Evolutionary conservation across 2,113 vertebrate species (phyloP).

Genomic region (Poecile atricapillus): DNA sequence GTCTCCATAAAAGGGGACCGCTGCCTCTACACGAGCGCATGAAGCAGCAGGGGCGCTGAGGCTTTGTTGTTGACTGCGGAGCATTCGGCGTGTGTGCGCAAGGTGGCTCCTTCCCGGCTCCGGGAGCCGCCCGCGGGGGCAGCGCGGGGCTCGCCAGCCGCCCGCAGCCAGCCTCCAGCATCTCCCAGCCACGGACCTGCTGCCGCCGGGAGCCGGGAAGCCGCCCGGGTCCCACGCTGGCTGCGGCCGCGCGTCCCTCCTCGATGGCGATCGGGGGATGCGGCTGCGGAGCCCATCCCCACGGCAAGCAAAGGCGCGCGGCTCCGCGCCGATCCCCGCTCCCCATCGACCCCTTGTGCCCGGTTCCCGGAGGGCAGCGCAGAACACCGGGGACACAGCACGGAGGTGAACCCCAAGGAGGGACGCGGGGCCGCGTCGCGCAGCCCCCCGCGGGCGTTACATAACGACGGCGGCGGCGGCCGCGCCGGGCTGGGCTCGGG

Average conservation of each 20-base stretch:
- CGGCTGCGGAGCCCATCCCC: background rate
- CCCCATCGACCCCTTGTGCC: too few species aligned
- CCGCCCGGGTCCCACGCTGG: background rate
- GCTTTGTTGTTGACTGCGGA: background rate
- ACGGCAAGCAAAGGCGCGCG: too few species aligned
- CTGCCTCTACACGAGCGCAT: background rate
- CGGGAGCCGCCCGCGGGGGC: background rate
- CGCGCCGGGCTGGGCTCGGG: background rate
- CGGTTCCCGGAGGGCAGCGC: too few species aligned
- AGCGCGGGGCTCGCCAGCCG: background rate
- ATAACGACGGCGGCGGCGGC: background rate
- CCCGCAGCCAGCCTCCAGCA: background rate
- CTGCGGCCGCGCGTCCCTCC: background rate
- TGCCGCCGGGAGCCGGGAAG: background rate
- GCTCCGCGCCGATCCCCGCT: background rate
- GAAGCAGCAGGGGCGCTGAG: background rate
- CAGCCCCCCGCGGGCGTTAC: background rate
- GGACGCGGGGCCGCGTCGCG: background rate
- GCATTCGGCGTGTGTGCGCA: background rate
- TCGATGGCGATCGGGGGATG: background rate
- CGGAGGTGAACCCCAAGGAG: background rate
- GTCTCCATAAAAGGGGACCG: background rate
- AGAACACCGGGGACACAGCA: too few species aligned
- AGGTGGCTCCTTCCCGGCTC: background rate
- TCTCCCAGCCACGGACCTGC: background rate